Evolutionary conservation across 2,888 invertebrate genomes (phyloP).

Genomic region (Panopea generosa): DNA sequence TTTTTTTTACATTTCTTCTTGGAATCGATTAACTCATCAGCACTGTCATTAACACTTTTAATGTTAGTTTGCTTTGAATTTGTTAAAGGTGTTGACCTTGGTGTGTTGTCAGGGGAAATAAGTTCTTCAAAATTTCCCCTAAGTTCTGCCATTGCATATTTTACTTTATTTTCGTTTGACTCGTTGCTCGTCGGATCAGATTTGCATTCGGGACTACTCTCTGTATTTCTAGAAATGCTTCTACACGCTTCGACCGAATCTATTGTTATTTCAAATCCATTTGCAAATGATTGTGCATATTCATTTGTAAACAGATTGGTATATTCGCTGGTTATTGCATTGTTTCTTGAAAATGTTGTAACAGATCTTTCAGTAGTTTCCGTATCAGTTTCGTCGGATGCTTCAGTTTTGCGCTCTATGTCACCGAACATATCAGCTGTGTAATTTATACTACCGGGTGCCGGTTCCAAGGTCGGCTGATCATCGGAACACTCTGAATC

Average conservation of each 20-base stretch:
- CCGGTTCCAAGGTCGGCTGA: neutral
- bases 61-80: too few relatives aligned
- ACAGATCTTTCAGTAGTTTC: neutral
- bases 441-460: slow-evolving; percentile 30
- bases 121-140: slow-evolving; percentile 13
- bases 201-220: neutral
- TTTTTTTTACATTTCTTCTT: too few relatives aligned
- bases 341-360: neutral
- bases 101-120: too few relatives aligned
- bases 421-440: slow-evolving; percentile 58
- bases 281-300: slow-evolving; percentile 45
- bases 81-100: too few relatives aligned
- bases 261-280: slow-evolving; percentile 48
- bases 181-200: neutral
- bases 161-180: slow-evolving; percentile 37
- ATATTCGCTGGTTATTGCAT: neutral
- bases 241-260: neutral
- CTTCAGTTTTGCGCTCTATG: slow-evolving; percentile 31
- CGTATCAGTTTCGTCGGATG: neutral
- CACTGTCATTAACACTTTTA: too few relatives aligned
- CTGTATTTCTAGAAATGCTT: neutral
- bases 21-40: too few relatives aligned
- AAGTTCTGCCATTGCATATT: slow-evolving; percentile 26
- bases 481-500: slow-evolving; percentile 13
- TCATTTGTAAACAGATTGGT: slow-evolving; percentile 7